A percentile compares a stretch with the other conserved stretches of the same genome.
phyloP scores from a whole-genome alignment of 2,797 vertebrate genomes.

The Smutsia temminckii region DNA sequence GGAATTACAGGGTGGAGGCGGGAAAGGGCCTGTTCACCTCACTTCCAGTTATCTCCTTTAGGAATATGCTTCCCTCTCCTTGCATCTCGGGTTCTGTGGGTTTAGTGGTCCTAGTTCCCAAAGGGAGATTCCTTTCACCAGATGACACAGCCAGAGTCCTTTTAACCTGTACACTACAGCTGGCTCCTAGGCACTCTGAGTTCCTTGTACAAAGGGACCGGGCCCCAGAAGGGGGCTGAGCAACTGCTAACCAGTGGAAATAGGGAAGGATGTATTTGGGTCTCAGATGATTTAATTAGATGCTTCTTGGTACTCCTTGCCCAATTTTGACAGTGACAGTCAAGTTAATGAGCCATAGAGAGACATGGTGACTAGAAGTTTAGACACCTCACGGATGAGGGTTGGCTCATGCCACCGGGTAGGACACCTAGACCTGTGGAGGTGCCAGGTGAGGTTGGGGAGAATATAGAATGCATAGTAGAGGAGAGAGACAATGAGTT shows the following conservation, averaged over 20 bases:
- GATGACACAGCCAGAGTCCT: not conserved
- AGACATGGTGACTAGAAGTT: not conserved
- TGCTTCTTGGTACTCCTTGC: not conserved
- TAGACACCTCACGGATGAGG: not conserved
- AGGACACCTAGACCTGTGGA: not conserved
- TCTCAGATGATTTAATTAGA: not conserved
- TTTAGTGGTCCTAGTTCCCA: not conserved
- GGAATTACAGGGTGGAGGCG: not conserved
- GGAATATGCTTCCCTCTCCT: not conserved
- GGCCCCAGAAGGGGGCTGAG: not conserved
- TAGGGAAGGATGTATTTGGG: not conserved
- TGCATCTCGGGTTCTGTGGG: not conserved
- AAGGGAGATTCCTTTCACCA: not conserved
- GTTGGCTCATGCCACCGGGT: not conserved
- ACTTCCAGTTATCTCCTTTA: not conserved
- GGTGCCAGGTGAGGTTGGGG: not conserved
- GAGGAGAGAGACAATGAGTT: not conserved
- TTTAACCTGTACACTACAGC: not conserved
- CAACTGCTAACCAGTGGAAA: not conserved
- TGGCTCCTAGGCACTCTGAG: not conserved
- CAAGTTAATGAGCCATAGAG: not conserved
- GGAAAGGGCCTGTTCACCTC: not conserved
- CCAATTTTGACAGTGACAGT: not conserved
- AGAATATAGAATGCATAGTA: not conserved
- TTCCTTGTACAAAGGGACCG: not conserved